Evolutionary conservation across 2,888 invertebrate genomes (phyloP).

Genomic region (Elmis aenea): DNA sequence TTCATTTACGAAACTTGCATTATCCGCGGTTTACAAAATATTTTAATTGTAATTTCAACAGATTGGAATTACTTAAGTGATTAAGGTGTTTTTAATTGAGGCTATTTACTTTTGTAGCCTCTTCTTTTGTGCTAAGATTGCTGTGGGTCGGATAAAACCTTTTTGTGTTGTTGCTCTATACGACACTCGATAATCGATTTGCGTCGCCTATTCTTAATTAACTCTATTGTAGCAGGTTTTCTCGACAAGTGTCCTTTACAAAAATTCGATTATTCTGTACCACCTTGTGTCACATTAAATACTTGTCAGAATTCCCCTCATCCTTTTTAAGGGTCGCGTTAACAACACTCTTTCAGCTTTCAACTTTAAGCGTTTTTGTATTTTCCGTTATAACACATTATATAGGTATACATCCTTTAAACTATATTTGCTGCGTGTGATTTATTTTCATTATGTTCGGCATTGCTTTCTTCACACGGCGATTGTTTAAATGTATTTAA

Average conservation of each 20-base stretch:
- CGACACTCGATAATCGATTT: constrained; percentile 30
- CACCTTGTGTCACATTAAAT: constrained; percentile 26
- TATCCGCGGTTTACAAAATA: too few species aligned
- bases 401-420: too few species aligned
- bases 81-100: constrained; percentile 10
- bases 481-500: too few species aligned
- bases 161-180: constrained; percentile 29
- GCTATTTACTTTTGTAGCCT: constrained; percentile 18
- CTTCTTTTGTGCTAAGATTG: constrained; percentile 14
- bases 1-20: too few species aligned
- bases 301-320: constrained; percentile 28
- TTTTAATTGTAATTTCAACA: constrained; percentile 8
- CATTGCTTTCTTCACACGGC: too few species aligned
- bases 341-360: too few species aligned
- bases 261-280: constrained; percentile 30
- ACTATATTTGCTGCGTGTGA: too few species aligned
- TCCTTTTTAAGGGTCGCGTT: too few species aligned
- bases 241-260: constrained; percentile 32
- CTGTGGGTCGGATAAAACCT: constrained; percentile 18
- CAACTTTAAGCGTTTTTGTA: too few species aligned
- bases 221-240: constrained; percentile 27
- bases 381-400: too few species aligned
- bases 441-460: too few species aligned
- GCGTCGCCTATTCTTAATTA: constrained; percentile 29
- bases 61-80: constrained; percentile 7